Base-by-base conservation (phyloP, 2,113 vertebrate species). In the Delphinapterus leucas region DNA sequence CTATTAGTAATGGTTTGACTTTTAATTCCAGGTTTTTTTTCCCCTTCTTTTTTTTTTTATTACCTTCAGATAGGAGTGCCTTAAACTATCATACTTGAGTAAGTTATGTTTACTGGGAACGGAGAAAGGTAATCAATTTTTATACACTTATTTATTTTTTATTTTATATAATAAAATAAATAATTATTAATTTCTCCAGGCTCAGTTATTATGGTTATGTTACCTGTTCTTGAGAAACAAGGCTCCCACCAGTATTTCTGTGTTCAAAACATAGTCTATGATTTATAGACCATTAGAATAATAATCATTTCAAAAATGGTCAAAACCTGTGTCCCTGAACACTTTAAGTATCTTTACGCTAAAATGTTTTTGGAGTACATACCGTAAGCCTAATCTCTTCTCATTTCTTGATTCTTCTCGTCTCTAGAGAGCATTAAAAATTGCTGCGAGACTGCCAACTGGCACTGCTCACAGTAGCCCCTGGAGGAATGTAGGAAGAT, bases 341-440 rank as follows among this genome's bases (percentile, higher is more conserved):
- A 86, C 74, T 76, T 89, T 73, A 80, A 44, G 33, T 91, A 33
- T 31, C n/a, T 93, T 84, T 87, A 70, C 5, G 5, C 26, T 47
- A 55, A 89, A 88, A 77, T 92, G 33, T 67, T 93, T 89, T 95
- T 96, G 65, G 53, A 92, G 53, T 90, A 41, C 25, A 36, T 28
- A 44, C 31, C 38, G 8, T 84, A 74, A 83, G 23, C 67, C 33
- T 79, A 79, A 49, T 90, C 49, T 93, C 76, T 93, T 94, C 28
- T 31, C 33, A 63, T 53, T 60, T 93, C 49, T 96, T 60, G 71
- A 73, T 79, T 93, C 18, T 73, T 93, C 47, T 76, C 10, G 49
- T 90, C n/a, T 85, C n/a, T 55, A 80, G 79, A 88, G 81, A 95
- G 80, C 10, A 31, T 61, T 68, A 58, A 61, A 58, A 80, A 73